Conservation (phyloP, 2,113 vertebrate genomes). For the Hymenochirus boettgeri region DNA sequence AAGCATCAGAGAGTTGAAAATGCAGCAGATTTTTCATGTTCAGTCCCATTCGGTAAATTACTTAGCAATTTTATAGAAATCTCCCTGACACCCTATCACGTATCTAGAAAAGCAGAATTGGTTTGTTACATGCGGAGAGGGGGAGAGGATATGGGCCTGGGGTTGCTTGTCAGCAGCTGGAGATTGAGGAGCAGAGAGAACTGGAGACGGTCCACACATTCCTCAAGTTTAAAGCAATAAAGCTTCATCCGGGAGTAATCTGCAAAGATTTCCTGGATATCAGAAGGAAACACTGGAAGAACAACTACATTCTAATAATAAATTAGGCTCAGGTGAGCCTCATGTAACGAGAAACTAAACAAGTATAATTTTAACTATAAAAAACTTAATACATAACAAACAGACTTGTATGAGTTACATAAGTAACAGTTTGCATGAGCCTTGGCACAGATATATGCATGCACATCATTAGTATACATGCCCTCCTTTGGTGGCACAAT, state of each 20-base stretch:
- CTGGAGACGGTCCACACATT: slow-evolving; percentile 33
- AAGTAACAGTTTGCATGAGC: too few species aligned
- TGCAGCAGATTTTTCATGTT: not conserved
- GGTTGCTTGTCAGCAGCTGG: slow-evolving; percentile 32
- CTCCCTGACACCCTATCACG: not conserved
- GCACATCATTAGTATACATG: too few species aligned
- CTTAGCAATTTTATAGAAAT: slow-evolving; percentile 5
- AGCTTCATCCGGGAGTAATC: slow-evolving; percentile 33
- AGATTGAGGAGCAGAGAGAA: slow-evolving; percentile 20
- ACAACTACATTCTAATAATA: not conserved
- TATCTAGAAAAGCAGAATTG: not conserved
- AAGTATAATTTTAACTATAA: too few species aligned
- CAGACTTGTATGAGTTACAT: too few species aligned
- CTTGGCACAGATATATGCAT: too few species aligned
- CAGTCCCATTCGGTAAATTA: not conserved
- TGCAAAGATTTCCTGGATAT: slow-evolving; percentile 41
- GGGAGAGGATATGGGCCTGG: slow-evolving; percentile 23
- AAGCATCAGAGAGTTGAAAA: too few species aligned
- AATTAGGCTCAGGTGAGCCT: too few species aligned
- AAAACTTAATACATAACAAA: too few species aligned
- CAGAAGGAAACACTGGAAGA: slow-evolving; percentile 17
- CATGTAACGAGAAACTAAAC: too few species aligned
- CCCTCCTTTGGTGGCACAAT: too few species aligned
- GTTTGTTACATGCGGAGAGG: slow-evolving; percentile 3
- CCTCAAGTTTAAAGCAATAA: slow-evolving; percentile 40